Percentiles rank a stretch among this genome's conserved stretches.
Conservation (phyloP, 1,140 invertebrate genomes). For the Portunus trituberculatus region DNA sequence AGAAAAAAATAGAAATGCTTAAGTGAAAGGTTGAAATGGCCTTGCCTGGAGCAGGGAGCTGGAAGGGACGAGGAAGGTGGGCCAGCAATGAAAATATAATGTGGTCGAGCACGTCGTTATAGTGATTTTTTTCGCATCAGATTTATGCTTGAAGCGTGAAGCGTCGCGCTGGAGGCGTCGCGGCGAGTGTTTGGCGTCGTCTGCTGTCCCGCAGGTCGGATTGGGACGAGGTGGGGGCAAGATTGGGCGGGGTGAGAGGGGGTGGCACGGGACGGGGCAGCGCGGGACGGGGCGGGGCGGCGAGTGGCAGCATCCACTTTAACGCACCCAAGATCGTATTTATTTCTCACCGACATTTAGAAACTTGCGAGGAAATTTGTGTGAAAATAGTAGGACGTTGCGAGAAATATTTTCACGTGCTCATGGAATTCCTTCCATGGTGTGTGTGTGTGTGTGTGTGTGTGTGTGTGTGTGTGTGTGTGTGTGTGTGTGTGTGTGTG, state of each 20-base stretch:
- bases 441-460: slow-evolving; percentile 37
- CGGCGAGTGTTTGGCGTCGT: too few relatives aligned
- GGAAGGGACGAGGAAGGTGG: too few relatives aligned
- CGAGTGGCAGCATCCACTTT: background rate
- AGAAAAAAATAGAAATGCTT: background rate
- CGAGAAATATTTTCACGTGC: background rate
- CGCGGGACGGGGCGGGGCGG: background rate
- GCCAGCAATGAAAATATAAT: background rate
- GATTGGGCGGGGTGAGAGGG: background rate
- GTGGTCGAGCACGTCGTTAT: background rate
- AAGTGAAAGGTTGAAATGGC: background rate
- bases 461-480: slow-evolving; percentile 41
- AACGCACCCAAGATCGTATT: slow-evolving; percentile 8
- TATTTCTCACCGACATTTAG: slow-evolving; percentile 14
- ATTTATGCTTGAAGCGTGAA: background rate
- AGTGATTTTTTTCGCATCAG: background rate
- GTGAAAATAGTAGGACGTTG: background rate
- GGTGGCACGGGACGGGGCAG: background rate
- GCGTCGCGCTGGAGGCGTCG: background rate
- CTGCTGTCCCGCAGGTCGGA: background rate
- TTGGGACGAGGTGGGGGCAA: background rate
- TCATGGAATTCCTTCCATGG: background rate
- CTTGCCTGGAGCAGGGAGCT: background rate
- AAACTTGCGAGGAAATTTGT: slow-evolving; percentile 18
- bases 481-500: slow-evolving; percentile 48